These are phyloP conservation scores for Erebia ligea DNA, from an alignment of 2,888 invertebrate genomes.

Conservation along the genomic window DNA sequence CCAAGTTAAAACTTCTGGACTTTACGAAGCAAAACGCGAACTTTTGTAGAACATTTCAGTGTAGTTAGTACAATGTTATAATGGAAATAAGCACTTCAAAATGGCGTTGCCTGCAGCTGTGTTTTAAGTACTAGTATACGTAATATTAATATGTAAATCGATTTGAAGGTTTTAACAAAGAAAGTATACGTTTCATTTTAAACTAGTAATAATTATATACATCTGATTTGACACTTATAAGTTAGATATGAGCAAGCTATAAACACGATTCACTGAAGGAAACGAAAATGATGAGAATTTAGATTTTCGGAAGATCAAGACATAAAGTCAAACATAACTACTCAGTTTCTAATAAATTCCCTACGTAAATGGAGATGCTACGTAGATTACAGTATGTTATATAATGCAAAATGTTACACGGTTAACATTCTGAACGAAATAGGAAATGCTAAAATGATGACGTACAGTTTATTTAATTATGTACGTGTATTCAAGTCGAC, in stretches of 20 bases:
- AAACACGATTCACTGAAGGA: not conserved
- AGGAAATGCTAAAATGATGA: constrained; percentile 37
- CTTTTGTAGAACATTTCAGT: constrained; percentile 84
- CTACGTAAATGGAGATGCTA: not conserved
- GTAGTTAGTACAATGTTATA: constrained; percentile 84
- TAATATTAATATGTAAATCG: constrained; percentile 56
- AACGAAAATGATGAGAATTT: not conserved
- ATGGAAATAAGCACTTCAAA: constrained; percentile 84
- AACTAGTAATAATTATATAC: not conserved
- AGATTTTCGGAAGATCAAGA: not conserved
- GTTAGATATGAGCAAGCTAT: not conserved
- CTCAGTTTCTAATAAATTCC: not conserved
- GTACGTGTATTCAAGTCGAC: constrained; percentile 60
- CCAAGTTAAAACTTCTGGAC: constrained; percentile 78
- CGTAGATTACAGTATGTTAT: not conserved
- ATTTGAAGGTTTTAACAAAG: constrained; percentile 47
- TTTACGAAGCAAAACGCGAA: constrained; percentile 84
- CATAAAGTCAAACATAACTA: not conserved
- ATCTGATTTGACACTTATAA: not conserved
- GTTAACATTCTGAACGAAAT: constrained; percentile 21
- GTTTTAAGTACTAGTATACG: constrained; percentile 52
- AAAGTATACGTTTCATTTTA: not conserved
- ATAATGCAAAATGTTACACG: not conserved
- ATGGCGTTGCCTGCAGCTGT: constrained; percentile 80
- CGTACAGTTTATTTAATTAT: constrained; percentile 58